Base-by-base conservation (phyloP, 2,888 invertebrate species). In the Pachliopta kotzebuea region DNA sequence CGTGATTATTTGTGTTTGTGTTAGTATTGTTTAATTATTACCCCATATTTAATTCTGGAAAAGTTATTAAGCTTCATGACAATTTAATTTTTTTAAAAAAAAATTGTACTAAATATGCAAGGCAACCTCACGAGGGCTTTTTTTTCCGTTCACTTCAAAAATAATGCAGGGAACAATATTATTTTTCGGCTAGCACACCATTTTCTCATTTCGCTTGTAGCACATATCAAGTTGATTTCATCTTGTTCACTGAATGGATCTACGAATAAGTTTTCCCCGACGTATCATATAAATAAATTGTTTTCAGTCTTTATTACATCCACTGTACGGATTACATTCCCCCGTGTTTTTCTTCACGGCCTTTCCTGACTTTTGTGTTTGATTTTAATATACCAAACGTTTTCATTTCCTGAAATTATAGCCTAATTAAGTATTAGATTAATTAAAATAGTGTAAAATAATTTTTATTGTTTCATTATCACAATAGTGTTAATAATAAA, bases 261-360 rank as follows among this genome's bases (percentile, higher is more conserved):
- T 77, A 80, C 75, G 84, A 86, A 79, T 87, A 90, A 90, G 83
- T 87, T 86, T 86, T 88, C 90, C 90, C 90, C 75, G 76, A 87
- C 85, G 90, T 85, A 84, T 88, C 90, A 90, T 91, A 91, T 89
- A 91, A 90, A 91, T 90, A 91, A 90, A 91, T 91, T 91, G 90
- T 90, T 84, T 88, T 80, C 84, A 82, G 87, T 85, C 88, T 89
- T 91, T 89, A 90, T 90, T 88, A 84, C 88, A 71, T 78, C 80
- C 79, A 83, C 85, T 86, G 86, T 84, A 84, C 84, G 80, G 83
- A 83, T 65, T 61, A 65, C 65, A 65, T 57, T 65, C 56, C 61
- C 57, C 29, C 53, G 77, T 83, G 80, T 87, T 87, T 87, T 87
- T 85, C 80, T 79, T 65, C 53, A 49, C 37, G 37, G 55, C 31